Conservation (phyloP, 2,797 vertebrate species). For the Phoebastria nigripes region DNA sequence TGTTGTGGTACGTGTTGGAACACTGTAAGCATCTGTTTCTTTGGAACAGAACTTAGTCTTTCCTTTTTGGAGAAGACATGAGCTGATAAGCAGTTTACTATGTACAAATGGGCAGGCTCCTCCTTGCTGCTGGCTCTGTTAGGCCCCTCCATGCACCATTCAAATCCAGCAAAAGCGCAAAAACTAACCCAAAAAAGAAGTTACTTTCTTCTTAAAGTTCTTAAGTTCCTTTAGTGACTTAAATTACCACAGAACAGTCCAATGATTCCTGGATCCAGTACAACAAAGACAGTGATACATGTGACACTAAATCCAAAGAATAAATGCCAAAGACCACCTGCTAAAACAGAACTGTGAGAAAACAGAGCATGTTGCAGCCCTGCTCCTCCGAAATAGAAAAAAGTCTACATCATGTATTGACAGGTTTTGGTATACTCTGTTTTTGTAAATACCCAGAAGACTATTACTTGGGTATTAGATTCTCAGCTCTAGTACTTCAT, state of each 20-base stretch:
- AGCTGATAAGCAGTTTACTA: neutral
- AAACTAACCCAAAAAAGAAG: neutral
- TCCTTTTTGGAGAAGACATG: neutral
- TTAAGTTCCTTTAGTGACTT: neutral
- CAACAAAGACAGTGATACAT: neutral
- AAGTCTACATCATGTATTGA: fast-evolving
- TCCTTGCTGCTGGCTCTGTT: neutral
- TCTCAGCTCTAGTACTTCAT: neutral
- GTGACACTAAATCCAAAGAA: neutral
- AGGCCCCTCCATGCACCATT: neutral
- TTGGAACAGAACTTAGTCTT: neutral
- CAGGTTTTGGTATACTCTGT: neutral
- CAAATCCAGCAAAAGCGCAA: neutral
- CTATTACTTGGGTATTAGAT: neutral
- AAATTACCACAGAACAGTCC: neutral
- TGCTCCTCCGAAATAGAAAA: neutral
- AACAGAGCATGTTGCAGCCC: neutral
- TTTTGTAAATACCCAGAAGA: neutral
- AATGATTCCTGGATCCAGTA: neutral
- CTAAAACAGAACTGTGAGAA: neutral
- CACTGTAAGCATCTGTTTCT: neutral
- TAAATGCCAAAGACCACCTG: neutral
- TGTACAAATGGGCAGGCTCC: neutral
- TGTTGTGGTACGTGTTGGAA: neutral
- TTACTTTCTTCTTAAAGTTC: neutral